Evolutionary conservation across 2,797 vertebrate genomes (phyloP), one percentile per base, ranked within the genome.

Genomic region (Poecile montanus): DNA sequence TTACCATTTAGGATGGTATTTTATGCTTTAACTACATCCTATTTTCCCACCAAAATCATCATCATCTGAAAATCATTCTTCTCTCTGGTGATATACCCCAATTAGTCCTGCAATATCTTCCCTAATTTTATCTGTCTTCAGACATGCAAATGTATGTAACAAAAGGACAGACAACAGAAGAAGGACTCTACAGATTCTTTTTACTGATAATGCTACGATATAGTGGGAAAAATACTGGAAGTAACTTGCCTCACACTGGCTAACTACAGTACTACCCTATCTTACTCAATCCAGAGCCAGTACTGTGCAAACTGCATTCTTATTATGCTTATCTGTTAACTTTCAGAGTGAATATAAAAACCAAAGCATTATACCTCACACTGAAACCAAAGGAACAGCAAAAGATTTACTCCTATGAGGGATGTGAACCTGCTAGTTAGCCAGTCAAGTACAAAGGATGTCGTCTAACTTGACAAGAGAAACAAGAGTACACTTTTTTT

Each of bases 91-190:
- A 91, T 45, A 47, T 1, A 45, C 25, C 11, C 51, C 29, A 76
- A 44, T 40, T 66, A 77, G 53, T 74, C 66, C 51, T 76, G 56
- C 66, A 77, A 9, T 70, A 89, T 68, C 62, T 67, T 50, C 53
- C 44, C 61, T 60, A 91, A 82, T 61, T 89, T 95, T 42, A 89
- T 57, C 71, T 89, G 74, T 36, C 54, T 87, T 92, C 56, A 65
- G 75, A 91, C n/a, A 86, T 3, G 12, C 29, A 86, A 91, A 88
- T 82, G 83, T 3, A 77, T 25, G 30, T 29, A 16, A 36, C 60
- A 56, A 51, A 66, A 65, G 8, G n/a, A 73, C 23, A 86, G 19
- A 70, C 13, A 60, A 47, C 16, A 66, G 32, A 34, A 56, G 8
- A 6, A 53, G 4, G 44, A 85, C 20, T 77, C 45, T 9, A 50